phyloP scores from a whole-genome alignment of 2,113 vertebrate genomes.

The Corynorhinus townsendii region DNA sequence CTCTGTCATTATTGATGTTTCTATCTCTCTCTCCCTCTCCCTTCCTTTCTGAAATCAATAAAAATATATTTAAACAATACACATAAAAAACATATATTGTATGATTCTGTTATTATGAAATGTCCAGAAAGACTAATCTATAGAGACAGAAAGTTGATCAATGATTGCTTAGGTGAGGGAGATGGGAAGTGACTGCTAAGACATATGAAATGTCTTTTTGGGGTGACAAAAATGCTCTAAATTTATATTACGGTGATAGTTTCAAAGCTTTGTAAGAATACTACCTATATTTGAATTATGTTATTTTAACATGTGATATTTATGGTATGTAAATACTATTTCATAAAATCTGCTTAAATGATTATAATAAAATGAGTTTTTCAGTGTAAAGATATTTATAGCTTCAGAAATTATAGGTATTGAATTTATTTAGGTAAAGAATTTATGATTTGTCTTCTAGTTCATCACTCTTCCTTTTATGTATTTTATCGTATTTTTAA shows the following conservation, averaged over 20 bases:
- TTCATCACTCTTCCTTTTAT: background rate
- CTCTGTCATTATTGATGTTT: no score
- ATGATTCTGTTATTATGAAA: background rate
- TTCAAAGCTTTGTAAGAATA: background rate
- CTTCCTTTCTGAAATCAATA: no score
- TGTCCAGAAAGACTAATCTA: background rate
- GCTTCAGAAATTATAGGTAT: conserved; percentile 71
- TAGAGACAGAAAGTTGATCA: background rate
- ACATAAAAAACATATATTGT: background rate
- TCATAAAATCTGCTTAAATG: background rate
- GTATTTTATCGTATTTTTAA: background rate
- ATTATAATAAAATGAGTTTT: background rate
- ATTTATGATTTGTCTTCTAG: background rate
- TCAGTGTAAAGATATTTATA: conserved; percentile 38
- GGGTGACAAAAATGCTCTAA: background rate
- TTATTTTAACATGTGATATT: background rate
- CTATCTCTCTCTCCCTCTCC: no score
- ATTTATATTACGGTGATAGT: background rate
- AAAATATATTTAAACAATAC: no score
- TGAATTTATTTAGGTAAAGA: background rate
- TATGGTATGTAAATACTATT: background rate
- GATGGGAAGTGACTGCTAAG: background rate
- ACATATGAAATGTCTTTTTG: background rate
- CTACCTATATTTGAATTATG: background rate
- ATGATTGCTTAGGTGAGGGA: rapidly evolving